phyloP scores from a whole-genome alignment of 2,113 vertebrate species.

The Cinclus cinclus region DNA sequence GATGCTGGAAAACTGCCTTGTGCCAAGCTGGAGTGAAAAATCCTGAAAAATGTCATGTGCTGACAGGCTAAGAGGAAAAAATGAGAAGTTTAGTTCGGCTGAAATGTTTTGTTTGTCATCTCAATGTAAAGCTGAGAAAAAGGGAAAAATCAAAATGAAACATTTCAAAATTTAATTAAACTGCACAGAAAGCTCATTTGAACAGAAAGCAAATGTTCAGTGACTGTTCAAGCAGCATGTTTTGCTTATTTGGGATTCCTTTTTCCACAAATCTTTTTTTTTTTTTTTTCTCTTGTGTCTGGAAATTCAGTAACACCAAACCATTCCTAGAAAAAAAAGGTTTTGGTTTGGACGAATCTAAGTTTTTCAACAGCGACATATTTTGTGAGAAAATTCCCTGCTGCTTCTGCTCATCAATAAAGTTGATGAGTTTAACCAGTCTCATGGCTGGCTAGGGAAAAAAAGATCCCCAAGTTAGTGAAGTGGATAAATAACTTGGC shows the following conservation, averaged over 20 bases:
- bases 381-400: constrained; percentile 55
- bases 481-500: constrained; percentile 63
- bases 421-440: constrained; percentile 50
- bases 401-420: constrained; percentile 56
- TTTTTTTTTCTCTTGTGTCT: not conserved
- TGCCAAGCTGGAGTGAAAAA: not conserved
- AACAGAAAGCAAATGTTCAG: not conserved
- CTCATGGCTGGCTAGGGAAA: constrained; percentile 17
- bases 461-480: constrained; percentile 23
- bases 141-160: not conserved
- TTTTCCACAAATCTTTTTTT: not conserved
- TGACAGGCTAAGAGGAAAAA: not conserved
- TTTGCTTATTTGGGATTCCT: not conserved
- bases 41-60: not conserved
- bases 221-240: not conserved
- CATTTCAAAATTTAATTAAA: not conserved
- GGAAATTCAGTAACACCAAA: constrained; percentile 13
- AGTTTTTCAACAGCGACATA: not conserved
- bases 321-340: not conserved
- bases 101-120: not conserved
- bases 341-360: not conserved
- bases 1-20: not conserved
- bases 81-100: not conserved
- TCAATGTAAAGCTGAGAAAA: not conserved
- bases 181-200: not conserved